Base-by-base conservation (phyloP, 1,140 invertebrate genomes). In the Trichonephila inaurata region DNA sequence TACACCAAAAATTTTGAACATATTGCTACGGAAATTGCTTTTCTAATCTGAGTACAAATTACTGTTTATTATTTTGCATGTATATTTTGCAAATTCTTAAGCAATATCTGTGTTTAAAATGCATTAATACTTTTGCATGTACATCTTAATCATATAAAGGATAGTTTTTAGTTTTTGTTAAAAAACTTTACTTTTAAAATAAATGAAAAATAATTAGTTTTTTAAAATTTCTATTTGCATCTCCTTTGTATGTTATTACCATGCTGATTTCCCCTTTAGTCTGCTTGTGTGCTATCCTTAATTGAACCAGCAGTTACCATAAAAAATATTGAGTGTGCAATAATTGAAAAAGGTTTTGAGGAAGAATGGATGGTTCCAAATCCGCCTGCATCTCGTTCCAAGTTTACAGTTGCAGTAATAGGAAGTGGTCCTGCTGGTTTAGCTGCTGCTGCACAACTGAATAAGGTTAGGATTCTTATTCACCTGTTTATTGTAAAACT, bases 241-340 rank as follows among this genome's bases (percentile, higher is more conserved):
- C 44, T 51, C 44, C 44, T 8, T 6, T 51, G 44, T 51, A 8
- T 51, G 8, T 6, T 2, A 6, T 51, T 51, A 51, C 8, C 61
- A 62, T 19, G 19, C 16, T 16, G 5, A 2, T 62, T 62, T 19
- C 5, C 16, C 19, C 14, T 62, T 62, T 28, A 94, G 94, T 90
- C 98, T 83, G 98, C 99, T 3, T 99, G 99, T 96, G 99, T 99
- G 24, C 95, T 99, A 86, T 99, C 98, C 61, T 99, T 99, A 95
- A 98, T 98, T 69, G 98, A 98, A 95, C 98, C 98, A 12, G 97
- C 99, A 12, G 99, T 99, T 2, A 99, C 99, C 51, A 99, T 99
- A 95, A 99, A 99, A 96, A 99, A 99, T 95, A 99, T 99, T 95
- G 99, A 99, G 96, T 99, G 99, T 96, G 97, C 99, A 24, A 99